Evolutionary conservation across 2,888 invertebrate genomes (phyloP), one percentile per base, ranked within the genome.

Genomic region (Mechanitis messenoides): DNA sequence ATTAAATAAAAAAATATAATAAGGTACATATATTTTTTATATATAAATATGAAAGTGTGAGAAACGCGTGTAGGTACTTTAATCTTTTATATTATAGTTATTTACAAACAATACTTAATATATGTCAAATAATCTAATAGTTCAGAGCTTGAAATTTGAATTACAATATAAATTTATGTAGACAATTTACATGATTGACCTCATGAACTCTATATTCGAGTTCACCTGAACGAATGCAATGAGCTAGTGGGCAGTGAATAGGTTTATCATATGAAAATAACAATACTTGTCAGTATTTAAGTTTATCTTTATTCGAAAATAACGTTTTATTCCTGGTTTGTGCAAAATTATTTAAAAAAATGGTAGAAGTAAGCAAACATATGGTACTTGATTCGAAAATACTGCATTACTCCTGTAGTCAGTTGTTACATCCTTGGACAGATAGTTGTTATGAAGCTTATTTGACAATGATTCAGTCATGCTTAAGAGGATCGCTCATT

Each of bases 321-420:
- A 50, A 20, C 20, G 31, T 20, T 50, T n/a, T 55, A 11, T 53
- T 11, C 20, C 9, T 20, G 20, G 20, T 20, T 20, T 20, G 20
- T 20, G 20, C 20, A 20, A 20, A 20, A 20, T 20, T 20, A 20
- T 20, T 20, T 20, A 20, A 20, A 20, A 20, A 68, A 72, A 89
- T 89, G 89, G 87, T 81, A 42, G 87, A 87, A 81, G 57, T 87
- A 3, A 88, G 88, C 70, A 88, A 84, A 69, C 76, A 80, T 58
- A 71, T 81, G 71, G 63, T 79, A 5, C 71, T 83, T 20, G 60
- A 61, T 12, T 72, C 74, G 31, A 72, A 69, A 31, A 6, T 83
- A 11, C 56, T 64, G 5, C 11, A 68, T 20, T 59, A 65, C 28
- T 50, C 81, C 1, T 90, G 89, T 69, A 65, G 68, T 7, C 61